Percentiles rank a stretch among this genome's conserved stretches.
Evolutionary conservation across 53 echinoderm and acorn worm species (phyloP).

Genomic region (Paracentrotus lividus): DNA sequence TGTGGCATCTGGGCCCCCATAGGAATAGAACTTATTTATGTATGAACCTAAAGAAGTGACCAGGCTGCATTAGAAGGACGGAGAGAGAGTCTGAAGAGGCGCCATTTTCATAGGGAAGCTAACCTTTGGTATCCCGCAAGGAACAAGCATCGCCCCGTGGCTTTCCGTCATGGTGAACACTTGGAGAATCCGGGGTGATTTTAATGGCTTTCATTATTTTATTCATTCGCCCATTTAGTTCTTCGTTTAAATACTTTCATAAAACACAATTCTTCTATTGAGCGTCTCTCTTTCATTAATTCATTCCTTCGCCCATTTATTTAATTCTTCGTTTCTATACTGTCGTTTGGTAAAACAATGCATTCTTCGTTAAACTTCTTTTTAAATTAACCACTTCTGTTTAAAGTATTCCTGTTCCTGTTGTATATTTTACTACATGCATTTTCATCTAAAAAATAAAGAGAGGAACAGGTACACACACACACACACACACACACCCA

Average conservation of each 20-base stretch:
- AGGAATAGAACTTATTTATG: conserved; percentile 21
- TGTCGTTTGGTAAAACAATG: too few species aligned
- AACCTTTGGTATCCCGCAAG: neutral
- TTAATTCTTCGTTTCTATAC: neutral
- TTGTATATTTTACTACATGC: too few species aligned
- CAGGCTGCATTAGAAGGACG: too few species aligned
- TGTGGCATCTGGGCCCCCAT: conserved; percentile 13
- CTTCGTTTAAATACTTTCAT: too few species aligned
- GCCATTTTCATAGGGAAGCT: neutral
- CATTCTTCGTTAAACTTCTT: too few species aligned
- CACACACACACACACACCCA: too few species aligned
- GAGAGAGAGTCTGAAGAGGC: neutral
- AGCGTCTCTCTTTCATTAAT: neutral
- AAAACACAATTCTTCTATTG: neutral
- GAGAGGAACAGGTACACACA: too few species aligned
- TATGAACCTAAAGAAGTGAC: conserved; percentile 36
- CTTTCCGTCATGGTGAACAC: neutral
- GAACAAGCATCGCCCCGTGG: neutral
- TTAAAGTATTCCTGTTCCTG: too few species aligned
- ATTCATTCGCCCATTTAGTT: too few species aligned
- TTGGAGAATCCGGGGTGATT: neutral
- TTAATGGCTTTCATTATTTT: neutral
- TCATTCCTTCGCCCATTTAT: neutral
- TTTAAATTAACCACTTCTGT: too few species aligned
- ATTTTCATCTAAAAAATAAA: too few species aligned